phyloP scores from a whole-genome alignment of 2,113 vertebrate genomes.

The Pelusios castaneus region DNA sequence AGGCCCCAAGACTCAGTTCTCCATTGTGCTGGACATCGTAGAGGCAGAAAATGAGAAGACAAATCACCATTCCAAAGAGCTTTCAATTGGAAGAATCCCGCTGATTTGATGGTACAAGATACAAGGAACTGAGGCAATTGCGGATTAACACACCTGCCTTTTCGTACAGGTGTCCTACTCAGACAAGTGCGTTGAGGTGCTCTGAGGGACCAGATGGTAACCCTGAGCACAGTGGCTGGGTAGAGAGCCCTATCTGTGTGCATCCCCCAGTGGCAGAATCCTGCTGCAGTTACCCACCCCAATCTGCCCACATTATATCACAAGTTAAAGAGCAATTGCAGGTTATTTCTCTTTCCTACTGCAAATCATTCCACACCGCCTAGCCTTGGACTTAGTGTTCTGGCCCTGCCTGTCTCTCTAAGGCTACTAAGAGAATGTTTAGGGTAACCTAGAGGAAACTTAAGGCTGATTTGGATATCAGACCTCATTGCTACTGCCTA shows the following conservation, averaged over 20 bases:
- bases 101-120: background rate
- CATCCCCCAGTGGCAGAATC: background rate
- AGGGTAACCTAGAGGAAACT: background rate
- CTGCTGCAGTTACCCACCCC: background rate
- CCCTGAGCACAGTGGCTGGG: background rate
- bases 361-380: background rate
- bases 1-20: background rate
- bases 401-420: background rate
- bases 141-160: accelerated
- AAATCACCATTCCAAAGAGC: background rate
- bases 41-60: background rate
- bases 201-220: background rate
- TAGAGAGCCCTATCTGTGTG: background rate
- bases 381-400: background rate
- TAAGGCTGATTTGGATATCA: background rate
- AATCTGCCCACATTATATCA: background rate
- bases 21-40: background rate
- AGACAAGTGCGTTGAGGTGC: background rate
- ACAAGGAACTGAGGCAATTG: background rate
- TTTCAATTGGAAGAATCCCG: background rate
- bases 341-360: background rate
- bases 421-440: background rate
- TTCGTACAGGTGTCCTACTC: background rate
- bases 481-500: background rate
- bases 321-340: background rate